Base-by-base conservation (phyloP, 2,113 vertebrate species). In the Chionodraco myersi region DNA sequence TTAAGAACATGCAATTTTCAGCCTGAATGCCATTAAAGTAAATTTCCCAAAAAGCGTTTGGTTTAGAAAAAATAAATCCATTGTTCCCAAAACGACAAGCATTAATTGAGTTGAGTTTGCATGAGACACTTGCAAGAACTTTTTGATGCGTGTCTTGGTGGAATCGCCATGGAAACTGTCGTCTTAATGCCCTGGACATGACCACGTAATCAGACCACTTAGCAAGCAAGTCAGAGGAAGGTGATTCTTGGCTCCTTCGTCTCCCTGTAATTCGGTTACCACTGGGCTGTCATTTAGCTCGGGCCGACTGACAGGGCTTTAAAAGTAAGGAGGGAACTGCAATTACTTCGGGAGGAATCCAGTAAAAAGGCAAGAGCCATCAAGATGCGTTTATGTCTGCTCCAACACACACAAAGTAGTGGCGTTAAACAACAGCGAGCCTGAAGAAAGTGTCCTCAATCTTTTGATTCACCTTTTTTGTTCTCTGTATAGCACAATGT, bases 191-290 rank as follows among this genome's bases (percentile, higher is more conserved):
- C 52, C 58, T 14, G 66, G 82, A 90, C 84, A 84, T 78, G 86
- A 77, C 83, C 80, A 72, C 21, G 56, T 82, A 90, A 88, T 89
- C 82, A 89, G 86, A 75, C 78, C 89, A 89, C 89, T 92, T 91
- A 89, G 80, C 81, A 77, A 61, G 81, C 75, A 48, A 84, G 85
- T 86, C 53, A 63, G 75, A 76, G 75, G 59, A 83, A 85, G 79
- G 90, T 87, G 80, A 84, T 81, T 88, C 83, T 88, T 88, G 81
- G 86, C 85, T 84, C 71, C 73, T 62, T 81, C 79, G 69, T 63
- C 47, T 70, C 63, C 52, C 63, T 67, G 75, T 91, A 91, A 93
- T 92, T 90, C 84, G 30, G 83, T 93, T 91, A 91, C 81, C 45
- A 78, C 75, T 41, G 67, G 75, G 74, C 81, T 88, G 89, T 87